phyloP scores from a whole-genome alignment of 2,797 vertebrate species.

The Arvicola amphibius region DNA sequence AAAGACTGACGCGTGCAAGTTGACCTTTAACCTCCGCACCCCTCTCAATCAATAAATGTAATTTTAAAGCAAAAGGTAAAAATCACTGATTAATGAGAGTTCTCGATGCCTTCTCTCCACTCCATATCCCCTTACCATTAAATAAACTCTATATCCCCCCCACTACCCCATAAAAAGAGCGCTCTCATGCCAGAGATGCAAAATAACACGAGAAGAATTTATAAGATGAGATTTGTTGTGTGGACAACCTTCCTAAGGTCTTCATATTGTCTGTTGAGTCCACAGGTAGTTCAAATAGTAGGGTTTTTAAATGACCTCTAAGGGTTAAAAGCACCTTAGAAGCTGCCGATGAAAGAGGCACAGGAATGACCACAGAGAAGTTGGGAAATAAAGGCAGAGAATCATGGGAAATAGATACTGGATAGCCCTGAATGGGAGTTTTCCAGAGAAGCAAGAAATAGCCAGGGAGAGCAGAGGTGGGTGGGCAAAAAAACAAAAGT shows the following conservation, averaged over 20 bases:
- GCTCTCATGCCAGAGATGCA: not conserved
- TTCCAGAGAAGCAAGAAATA: not conserved
- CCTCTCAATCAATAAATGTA: not conserved
- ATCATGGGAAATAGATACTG: not conserved
- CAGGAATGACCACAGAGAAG: not conserved
- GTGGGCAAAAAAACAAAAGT: not conserved
- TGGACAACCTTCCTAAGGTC: not conserved
- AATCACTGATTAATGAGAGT: not conserved
- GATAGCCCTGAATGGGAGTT: not conserved
- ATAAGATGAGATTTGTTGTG: not conserved
- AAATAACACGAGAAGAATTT: not conserved
- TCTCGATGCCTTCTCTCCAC: no score
- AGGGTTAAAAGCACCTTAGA: not conserved
- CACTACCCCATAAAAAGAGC: no score
- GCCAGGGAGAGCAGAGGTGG: not conserved
- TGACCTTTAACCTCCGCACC: not conserved
- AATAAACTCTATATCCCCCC: no score
- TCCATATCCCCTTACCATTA: no score
- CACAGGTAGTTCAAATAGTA: not conserved
- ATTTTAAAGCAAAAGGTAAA: not conserved
- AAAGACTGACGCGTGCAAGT: not conserved
- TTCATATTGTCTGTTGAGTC: not conserved
- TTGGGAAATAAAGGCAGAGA: not conserved
- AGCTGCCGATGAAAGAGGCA: not conserved
- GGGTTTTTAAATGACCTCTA: constrained; percentile 2